Percentiles rank a stretch among this genome's conserved stretches.
These are phyloP conservation scores for Drosophila setifemur DNA, from an alignment of 1,140 invertebrate species.

Conservation along the genomic window DNA sequence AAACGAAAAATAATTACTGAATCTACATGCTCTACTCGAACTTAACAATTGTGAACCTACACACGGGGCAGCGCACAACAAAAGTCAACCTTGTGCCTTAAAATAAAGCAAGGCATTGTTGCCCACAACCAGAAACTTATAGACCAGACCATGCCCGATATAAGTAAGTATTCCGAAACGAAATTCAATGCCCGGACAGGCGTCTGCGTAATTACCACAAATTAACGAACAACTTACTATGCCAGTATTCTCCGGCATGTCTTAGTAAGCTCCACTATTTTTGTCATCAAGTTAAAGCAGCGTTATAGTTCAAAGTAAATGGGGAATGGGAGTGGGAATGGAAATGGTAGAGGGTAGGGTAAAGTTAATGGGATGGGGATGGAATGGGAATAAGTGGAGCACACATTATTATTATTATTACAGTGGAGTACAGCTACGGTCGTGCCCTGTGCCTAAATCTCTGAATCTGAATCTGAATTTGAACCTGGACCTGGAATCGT, in stretches of 20 bases:
- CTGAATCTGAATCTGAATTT: neutral
- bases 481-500: conserved; percentile 52
- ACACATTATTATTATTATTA: conserved; percentile 22
- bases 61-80: conserved; percentile 38
- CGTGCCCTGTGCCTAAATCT: neutral
- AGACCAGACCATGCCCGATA: conserved; percentile 42
- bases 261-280: conserved; percentile 67
- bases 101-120: conserved; percentile 77
- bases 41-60: conserved; percentile 70
- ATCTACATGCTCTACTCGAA: conserved; percentile 52
- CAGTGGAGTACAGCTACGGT: conserved; percentile 54
- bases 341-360: neutral
- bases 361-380: conserved; percentile 3
- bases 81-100: conserved; percentile 75
- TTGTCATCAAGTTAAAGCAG: conserved; percentile 49
- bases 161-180: conserved; percentile 13
- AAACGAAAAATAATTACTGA: conserved; percentile 71
- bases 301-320: conserved; percentile 59
- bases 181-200: conserved; percentile 8
- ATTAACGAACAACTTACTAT: conserved; percentile 60
- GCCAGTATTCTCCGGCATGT: conserved; percentile 16
- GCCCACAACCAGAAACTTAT: conserved; percentile 25
- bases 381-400: conserved; percentile 42
- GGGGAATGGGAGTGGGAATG: conserved; percentile 3
- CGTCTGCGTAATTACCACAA: conserved; percentile 61